A percentile compares a stretch with the other conserved stretches of the same genome.
Conservation (phyloP, 2,113 vertebrate species). For the Phodopus roborovskii region DNA sequence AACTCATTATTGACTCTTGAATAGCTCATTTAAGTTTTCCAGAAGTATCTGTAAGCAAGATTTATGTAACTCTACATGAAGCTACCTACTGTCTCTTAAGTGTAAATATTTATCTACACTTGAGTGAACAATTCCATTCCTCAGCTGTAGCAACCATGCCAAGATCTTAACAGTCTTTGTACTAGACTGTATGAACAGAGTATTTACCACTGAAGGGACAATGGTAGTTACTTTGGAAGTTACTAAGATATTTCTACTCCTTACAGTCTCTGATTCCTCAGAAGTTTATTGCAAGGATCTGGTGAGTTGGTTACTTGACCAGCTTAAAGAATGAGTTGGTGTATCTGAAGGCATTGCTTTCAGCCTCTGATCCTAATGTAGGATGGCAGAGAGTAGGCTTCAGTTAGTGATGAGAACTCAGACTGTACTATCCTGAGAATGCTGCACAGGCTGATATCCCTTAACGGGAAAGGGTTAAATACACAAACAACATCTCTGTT, state of each 20-base stretch:
- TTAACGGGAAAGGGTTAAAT: slow-evolving; percentile 4
- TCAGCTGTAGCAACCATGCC: not conserved
- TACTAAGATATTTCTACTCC: not conserved
- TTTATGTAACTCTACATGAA: not conserved
- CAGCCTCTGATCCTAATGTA: not conserved
- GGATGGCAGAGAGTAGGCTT: not conserved
- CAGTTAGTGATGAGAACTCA: not conserved
- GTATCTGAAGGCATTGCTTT: not conserved
- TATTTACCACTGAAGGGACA: too few relatives aligned
- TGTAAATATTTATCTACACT: slow-evolving; percentile 21
- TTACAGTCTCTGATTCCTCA: not conserved
- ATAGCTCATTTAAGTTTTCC: slow-evolving; percentile 23
- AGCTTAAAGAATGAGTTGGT: not conserved
- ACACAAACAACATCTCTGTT: not conserved
- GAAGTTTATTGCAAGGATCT: not conserved
- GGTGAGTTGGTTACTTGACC: not conserved
- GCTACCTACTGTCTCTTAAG: not conserved
- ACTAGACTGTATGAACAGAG: not conserved
- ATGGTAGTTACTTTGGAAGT: not conserved
- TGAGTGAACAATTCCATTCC: not conserved
- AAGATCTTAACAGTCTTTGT: not conserved
- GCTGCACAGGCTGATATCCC: not conserved
- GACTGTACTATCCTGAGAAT: slow-evolving; percentile 44
- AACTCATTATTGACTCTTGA: not conserved
- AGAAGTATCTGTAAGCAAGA: not conserved